Evolutionary conservation across 2,888 invertebrate species (phyloP), one percentile per base, ranked within the genome.

Genomic region (Gymnosoma rotundatum): DNA sequence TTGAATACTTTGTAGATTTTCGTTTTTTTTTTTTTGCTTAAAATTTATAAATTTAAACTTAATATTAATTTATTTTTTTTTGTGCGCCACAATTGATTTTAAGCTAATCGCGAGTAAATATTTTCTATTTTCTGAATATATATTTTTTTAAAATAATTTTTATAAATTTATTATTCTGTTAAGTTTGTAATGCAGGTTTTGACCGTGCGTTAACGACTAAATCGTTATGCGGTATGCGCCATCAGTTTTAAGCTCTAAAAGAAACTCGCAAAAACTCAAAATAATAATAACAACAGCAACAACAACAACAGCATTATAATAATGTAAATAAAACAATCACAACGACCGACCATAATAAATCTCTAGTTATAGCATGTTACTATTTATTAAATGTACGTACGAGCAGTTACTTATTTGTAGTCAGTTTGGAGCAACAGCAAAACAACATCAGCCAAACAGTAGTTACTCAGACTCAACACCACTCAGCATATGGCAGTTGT

Each of bases 181-280:
- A 61, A 52, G 42, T 73, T 73, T 79, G 74, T 70, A 70, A 63
- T 91, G 91, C 90, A 91, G 91, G 89, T 90, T 88, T 89, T 91
- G 91, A 90, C 90, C 91, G 92, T 90, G 90, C 90, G 90, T 89
- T 91, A 91, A 90, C 91, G 90, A 92, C 92, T 92, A 91, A 91
- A 90, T 90, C 90, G 89, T 87, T 87, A 86, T 72, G 87, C 88
- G 87, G 89, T 88, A 88, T 89, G 89, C 89, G 88, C 88, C 89
- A 90, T 90, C 89, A 89, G 91, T 91, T 91, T 91, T 91, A 90
- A 91, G 89, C 88, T 70, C 50, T 78, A 42, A 75, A 75, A 70
- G 75, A 83, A 79, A 72, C 83, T 79, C 72, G 60, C 58, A 81
- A 81, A 70, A 38, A 76, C 60, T 42, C 36, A 61, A 52, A 50